Evolutionary conservation across 1,140 invertebrate species (phyloP).

Genomic region (Euwallacea similis): DNA sequence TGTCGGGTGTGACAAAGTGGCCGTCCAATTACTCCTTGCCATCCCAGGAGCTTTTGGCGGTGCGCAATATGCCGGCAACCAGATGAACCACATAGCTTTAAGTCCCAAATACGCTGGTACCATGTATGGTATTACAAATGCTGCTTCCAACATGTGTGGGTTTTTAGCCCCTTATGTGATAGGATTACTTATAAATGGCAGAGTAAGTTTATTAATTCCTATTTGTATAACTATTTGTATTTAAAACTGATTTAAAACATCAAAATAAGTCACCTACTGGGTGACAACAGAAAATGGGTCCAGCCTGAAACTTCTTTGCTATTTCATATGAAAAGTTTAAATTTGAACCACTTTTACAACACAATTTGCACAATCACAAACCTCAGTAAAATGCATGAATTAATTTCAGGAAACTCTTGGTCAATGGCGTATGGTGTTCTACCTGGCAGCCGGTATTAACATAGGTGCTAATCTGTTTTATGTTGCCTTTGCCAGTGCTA

Average conservation of each 20-base stretch:
- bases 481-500: constrained; percentile 78
- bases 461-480: constrained; percentile 77
- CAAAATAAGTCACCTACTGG: too few relatives aligned
- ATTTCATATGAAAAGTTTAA: too few relatives aligned
- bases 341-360: too few relatives aligned
- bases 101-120: constrained; percentile 84
- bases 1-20: constrained; percentile 71
- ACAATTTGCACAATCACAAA: too few relatives aligned
- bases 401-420: constrained; percentile 73
- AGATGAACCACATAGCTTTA: constrained; percentile 87
- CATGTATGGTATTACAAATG: constrained; percentile 88
- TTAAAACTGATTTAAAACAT: too few relatives aligned
- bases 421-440: constrained; percentile 87
- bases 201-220: constrained; percentile 54
- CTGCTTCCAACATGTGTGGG: constrained; percentile 81
- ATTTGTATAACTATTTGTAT: too few relatives aligned
- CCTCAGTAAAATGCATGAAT: background rate
- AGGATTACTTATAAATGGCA: constrained; percentile 69
- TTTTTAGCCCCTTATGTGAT: constrained; percentile 83
- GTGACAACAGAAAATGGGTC: too few relatives aligned
- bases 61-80: constrained; percentile 75
- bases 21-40: constrained; percentile 71
- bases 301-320: too few relatives aligned
- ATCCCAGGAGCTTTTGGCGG: constrained; percentile 72
- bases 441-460: constrained; percentile 79